phyloP scores from a whole-genome alignment of 2,113 vertebrate species.

The Sceloporus undulatus region DNA sequence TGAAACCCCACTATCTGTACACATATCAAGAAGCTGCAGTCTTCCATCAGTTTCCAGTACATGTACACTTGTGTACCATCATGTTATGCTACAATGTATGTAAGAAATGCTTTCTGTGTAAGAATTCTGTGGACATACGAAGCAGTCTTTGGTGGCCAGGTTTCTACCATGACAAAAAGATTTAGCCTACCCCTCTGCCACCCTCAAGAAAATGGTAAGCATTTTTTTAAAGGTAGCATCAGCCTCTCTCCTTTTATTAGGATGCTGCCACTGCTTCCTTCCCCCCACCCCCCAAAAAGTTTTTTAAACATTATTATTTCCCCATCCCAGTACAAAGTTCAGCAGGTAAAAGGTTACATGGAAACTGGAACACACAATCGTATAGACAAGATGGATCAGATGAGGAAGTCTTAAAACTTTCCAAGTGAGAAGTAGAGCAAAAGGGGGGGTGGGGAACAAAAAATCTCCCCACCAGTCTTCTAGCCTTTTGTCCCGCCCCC shows the following conservation, averaged over 20 bases:
- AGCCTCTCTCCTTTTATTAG: conserved; percentile 87
- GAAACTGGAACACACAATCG: conserved; percentile 88
- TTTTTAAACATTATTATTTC: conserved; percentile 93
- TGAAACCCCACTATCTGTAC: conserved; percentile 15
- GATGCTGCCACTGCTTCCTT: conserved; percentile 76
- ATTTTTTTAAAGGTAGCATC: conserved; percentile 81
- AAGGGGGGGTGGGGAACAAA: conserved; percentile 63
- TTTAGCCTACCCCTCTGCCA: conserved; percentile 65
- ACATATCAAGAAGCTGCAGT: not conserved
- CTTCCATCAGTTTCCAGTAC: not conserved
- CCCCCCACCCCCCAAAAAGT: conserved; percentile 29
- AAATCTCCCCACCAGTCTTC: conserved; percentile 76
- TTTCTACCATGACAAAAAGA: conserved; percentile 62
- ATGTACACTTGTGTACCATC: not conserved
- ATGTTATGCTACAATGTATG: not conserved
- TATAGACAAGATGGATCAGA: conserved; percentile 87
- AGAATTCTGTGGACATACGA: conserved; percentile 9
- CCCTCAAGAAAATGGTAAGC: conserved; percentile 85
- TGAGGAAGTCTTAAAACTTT: conserved; percentile 90
- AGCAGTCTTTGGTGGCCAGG: conserved; percentile 41
- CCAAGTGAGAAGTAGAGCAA: conserved; percentile 85
- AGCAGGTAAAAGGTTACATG: conserved; percentile 92
- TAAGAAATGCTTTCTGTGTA: not conserved
- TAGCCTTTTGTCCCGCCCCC: conserved; percentile 83
- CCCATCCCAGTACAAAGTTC: conserved; percentile 88